phyloP scores from a whole-genome alignment of 2,113 vertebrate genomes.

The Callipepla squamata region DNA sequence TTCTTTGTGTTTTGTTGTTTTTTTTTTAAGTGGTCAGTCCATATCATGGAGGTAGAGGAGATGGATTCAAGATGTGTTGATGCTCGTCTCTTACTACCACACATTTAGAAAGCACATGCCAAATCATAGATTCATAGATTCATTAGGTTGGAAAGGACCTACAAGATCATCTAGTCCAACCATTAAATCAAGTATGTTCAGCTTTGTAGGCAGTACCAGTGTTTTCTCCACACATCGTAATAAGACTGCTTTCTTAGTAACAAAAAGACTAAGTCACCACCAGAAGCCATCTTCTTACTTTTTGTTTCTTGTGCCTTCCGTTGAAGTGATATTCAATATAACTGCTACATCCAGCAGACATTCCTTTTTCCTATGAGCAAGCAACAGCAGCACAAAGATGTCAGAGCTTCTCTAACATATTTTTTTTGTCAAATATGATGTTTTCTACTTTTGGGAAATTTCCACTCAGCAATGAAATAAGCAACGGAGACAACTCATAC shows the following conservation, averaged over 20 bases:
- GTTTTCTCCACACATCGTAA: background rate
- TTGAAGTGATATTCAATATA: background rate
- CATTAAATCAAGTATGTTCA: fast-evolving
- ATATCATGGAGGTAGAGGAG: background rate
- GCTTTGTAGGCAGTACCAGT: background rate
- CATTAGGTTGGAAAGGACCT: too few species aligned
- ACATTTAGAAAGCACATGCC: background rate
- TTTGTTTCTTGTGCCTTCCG: background rate
- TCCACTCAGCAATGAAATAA: background rate
- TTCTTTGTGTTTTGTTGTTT: background rate
- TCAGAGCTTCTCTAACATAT: background rate
- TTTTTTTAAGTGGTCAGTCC: background rate
- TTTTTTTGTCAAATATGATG: background rate
- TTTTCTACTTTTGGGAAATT: background rate
- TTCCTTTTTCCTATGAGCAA: background rate
- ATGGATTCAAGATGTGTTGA: background rate
- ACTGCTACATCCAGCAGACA: background rate
- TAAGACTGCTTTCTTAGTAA: background rate
- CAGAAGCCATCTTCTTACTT: background rate
- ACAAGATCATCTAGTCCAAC: too few species aligned
- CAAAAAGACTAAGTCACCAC: background rate
- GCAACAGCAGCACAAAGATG: background rate
- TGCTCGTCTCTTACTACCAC: background rate
- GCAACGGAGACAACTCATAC: background rate
- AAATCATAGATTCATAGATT: background rate